phyloP scores from a whole-genome alignment of 2,888 invertebrate species.

The Metalampra italica region DNA sequence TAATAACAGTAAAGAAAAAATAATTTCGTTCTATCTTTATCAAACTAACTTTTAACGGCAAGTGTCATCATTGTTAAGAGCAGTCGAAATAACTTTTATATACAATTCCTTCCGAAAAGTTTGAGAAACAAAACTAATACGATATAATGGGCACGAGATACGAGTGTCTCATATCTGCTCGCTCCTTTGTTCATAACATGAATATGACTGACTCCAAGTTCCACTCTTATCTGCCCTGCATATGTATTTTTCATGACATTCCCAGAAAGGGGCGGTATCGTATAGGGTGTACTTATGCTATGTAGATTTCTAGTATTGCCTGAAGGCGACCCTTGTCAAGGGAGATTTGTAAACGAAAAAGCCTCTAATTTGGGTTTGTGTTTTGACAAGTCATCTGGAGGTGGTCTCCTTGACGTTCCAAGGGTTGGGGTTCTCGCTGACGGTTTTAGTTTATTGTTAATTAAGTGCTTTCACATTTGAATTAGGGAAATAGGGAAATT shows the following conservation, averaged over 20 bases:
- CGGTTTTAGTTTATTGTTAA: constrained; percentile 13
- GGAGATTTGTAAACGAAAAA: constrained; percentile 64
- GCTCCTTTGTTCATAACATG: constrained; percentile 6
- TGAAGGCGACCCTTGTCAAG: constrained; percentile 62
- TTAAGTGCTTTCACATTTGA: neutral
- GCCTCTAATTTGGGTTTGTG: constrained; percentile 61
- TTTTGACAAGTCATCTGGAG: constrained; percentile 58
- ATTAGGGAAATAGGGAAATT: neutral
- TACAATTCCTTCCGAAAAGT: too few relatives aligned
- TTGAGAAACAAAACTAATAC: constrained; percentile 1
- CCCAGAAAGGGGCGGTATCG: constrained; percentile 29
- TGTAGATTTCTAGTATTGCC: constrained; percentile 42
- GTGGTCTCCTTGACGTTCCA: constrained; percentile 29
- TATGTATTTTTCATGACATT: constrained; percentile 34
- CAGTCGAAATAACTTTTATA: too few relatives aligned
- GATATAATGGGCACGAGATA: neutral
- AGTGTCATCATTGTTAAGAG: too few relatives aligned
- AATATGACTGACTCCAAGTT: constrained; percentile 6
- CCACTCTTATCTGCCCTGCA: constrained; percentile 3
- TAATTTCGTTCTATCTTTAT: too few relatives aligned
- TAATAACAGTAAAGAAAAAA: too few relatives aligned
- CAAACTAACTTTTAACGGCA: too few relatives aligned
- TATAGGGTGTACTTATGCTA: constrained; percentile 20
- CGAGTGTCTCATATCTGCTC: constrained; percentile 1
- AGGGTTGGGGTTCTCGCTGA: constrained; percentile 23